Evolutionary conservation across 1,140 invertebrate species (phyloP).

Genomic region (Ectropis grisescens): DNA sequence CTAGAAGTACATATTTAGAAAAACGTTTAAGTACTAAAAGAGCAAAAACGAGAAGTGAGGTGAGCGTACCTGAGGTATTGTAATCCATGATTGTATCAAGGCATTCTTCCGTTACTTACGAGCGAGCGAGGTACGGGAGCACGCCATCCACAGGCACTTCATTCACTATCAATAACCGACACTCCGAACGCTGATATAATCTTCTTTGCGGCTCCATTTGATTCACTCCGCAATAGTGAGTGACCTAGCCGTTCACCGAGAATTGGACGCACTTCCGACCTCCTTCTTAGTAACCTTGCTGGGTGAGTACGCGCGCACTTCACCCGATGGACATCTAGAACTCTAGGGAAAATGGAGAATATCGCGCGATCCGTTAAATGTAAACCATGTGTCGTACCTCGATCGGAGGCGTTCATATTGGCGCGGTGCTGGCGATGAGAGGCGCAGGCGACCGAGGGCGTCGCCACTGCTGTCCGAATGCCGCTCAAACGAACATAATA

Average conservation of each 20-base stretch:
- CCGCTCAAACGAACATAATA: conserved; percentile 58
- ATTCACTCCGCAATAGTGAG: conserved; percentile 22
- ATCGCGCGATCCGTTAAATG: conserved; percentile 9
- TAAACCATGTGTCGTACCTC: conserved; percentile 44
- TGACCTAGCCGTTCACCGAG: conserved; percentile 35
- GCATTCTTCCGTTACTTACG: conserved; percentile 41
- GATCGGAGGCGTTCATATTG: conserved; percentile 55
- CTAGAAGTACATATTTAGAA: too few species aligned
- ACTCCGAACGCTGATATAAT: conserved; percentile 22
- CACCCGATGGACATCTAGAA: conserved; percentile 4
- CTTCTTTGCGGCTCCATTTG: conserved; percentile 21
- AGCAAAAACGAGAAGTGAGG: too few species aligned
- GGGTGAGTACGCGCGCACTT: conserved; percentile 16
- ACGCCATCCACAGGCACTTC: conserved; percentile 18
- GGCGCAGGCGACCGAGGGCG: conserved; percentile 47
- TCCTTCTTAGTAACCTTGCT: conserved; percentile 38
- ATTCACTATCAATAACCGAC: conserved; percentile 27
- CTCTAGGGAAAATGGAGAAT: conserved; percentile 8
- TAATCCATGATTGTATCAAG: not conserved
- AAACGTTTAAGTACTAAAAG: too few species aligned
- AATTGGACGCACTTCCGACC: conserved; percentile 46
- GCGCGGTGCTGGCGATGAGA: conserved; percentile 23
- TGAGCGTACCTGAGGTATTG: conserved; percentile 1
- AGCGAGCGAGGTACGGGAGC: not conserved
- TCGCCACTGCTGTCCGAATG: conserved; percentile 61